These are phyloP conservation scores for Sturnira hondurensis DNA, from an alignment of 2,113 vertebrate genomes.

Conservation along the genomic window DNA sequence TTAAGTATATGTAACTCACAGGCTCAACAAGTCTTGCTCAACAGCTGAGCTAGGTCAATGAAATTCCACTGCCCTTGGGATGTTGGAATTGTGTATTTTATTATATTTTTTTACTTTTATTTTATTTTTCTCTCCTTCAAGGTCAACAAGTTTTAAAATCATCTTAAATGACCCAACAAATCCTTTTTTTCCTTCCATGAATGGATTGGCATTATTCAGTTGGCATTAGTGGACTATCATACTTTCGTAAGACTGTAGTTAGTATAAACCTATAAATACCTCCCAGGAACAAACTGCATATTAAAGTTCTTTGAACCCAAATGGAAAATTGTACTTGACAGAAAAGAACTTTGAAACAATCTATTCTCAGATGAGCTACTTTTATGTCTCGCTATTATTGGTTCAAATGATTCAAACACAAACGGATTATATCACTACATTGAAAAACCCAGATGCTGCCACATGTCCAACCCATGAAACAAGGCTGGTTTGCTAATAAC, in stretches of 20 bases:
- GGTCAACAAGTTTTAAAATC: not conserved
- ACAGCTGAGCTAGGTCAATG: not conserved
- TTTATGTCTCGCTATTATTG: not conserved
- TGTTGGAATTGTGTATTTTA: not conserved
- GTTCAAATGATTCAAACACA: conserved; percentile 4
- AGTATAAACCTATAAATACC: not conserved
- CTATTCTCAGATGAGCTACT: not conserved
- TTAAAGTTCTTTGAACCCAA: conserved; percentile 12
- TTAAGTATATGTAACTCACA: not conserved
- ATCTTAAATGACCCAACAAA: not conserved
- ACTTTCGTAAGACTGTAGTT: not conserved
- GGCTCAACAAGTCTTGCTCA: not conserved
- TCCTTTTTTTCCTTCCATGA: not conserved
- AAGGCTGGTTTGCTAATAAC: not conserved
- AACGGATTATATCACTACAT: not conserved
- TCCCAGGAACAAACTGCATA: not conserved
- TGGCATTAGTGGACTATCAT: not conserved
- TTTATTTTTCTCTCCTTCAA: not conserved
- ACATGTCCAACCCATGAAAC: not conserved
- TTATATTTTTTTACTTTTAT: no score
- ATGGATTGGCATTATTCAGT: not conserved
- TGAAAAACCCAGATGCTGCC: not conserved
- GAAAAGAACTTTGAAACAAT: conserved; percentile 7
- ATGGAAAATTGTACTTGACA: not conserved
- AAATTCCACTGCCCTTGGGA: not conserved